phyloP scores from a whole-genome alignment of 2,888 invertebrate genomes.

The Dascillus cervinus region DNA sequence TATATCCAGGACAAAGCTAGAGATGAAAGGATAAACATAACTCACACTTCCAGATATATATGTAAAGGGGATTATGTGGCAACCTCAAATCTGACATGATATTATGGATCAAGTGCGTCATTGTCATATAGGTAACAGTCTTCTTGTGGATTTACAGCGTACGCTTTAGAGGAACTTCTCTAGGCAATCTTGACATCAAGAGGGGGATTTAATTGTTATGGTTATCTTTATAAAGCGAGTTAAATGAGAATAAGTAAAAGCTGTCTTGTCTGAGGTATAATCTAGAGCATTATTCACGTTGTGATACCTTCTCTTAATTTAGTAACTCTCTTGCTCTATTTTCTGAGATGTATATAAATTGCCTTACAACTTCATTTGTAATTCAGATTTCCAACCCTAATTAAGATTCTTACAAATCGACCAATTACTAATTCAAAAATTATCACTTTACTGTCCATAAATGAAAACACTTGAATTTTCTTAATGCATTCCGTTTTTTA shows the following conservation, averaged over 20 bases:
- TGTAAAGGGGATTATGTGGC: slow-evolving; percentile 26
- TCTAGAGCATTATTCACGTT: slow-evolving; percentile 37
- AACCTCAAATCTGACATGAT: slow-evolving; percentile 25
- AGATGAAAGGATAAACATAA: slow-evolving; percentile 28
- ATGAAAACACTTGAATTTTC: too few relatives aligned
- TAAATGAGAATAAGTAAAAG: slow-evolving; percentile 30
- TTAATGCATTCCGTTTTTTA: too few relatives aligned
- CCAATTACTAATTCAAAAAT: too few relatives aligned
- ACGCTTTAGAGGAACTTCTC: slow-evolving; percentile 14
- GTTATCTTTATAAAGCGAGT: slow-evolving; percentile 42
- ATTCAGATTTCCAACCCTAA: slow-evolving; percentile 40
- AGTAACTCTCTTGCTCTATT: slow-evolving; percentile 37
- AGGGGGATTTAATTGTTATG: slow-evolving; percentile 41
- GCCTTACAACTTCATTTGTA: slow-evolving; percentile 43
- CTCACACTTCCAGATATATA: slow-evolving; percentile 24
- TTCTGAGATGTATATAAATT: slow-evolving; percentile 43
- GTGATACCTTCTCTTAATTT: slow-evolving; percentile 32
- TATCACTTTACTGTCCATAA: too few relatives aligned
- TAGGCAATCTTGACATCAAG: slow-evolving; percentile 17
- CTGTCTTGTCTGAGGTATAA: slow-evolving; percentile 38
- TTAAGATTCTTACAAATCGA: background rate
- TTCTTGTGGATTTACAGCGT: slow-evolving; percentile 23
- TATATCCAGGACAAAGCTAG: slow-evolving; percentile 11
- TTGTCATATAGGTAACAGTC: slow-evolving; percentile 34
- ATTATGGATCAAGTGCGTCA: slow-evolving; percentile 30